Evolutionary conservation across 2,797 vertebrate genomes (phyloP).

Genomic region (Babyrousa celebensis): DNA sequence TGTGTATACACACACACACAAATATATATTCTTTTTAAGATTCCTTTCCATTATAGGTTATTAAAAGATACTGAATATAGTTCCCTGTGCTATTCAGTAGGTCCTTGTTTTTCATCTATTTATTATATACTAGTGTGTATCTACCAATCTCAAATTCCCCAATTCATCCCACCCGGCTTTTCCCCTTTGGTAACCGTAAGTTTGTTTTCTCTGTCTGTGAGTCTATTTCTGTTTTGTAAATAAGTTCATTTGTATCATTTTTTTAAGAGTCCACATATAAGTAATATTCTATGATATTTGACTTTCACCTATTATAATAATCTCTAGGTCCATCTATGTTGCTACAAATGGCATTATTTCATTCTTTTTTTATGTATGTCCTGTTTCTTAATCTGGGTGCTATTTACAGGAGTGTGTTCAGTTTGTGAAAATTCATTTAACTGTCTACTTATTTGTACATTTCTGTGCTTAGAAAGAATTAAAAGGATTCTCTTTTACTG

Average conservation of each 20-base stretch:
- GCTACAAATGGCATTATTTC: background rate
- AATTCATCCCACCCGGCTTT: background rate
- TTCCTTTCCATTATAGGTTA: background rate
- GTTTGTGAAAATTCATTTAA: background rate
- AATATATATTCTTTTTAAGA: background rate
- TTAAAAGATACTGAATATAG: background rate
- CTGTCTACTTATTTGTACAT: background rate
- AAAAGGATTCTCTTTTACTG: background rate
- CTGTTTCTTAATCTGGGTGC: background rate
- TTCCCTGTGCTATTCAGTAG: background rate
- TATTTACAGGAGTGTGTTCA: background rate
- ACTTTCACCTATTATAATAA: background rate
- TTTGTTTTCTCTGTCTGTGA: background rate
- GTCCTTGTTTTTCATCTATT: background rate
- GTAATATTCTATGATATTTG: background rate
- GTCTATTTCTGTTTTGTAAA: background rate
- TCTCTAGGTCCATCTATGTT: background rate
- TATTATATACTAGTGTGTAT: background rate
- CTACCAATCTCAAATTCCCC: background rate
- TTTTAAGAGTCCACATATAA: background rate
- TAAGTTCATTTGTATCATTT: background rate
- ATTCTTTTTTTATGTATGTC: background rate
- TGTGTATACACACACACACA: too few relatives aligned
- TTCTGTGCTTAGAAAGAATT: slow-evolving; percentile 35
- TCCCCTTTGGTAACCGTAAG: background rate